Evolutionary conservation across 2,888 invertebrate genomes (phyloP).

Genomic region (Zele albiditarsus): DNA sequence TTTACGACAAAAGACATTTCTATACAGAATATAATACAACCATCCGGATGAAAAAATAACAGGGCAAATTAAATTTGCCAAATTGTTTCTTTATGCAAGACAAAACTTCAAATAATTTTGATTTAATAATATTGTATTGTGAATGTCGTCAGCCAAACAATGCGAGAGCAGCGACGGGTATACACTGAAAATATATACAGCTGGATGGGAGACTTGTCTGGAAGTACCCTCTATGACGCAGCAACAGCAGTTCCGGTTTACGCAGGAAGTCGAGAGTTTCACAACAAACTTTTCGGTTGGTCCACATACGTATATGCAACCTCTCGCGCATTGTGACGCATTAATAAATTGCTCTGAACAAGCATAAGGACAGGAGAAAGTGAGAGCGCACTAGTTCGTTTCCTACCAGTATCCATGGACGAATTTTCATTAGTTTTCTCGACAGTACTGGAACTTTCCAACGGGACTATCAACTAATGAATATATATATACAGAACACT

Average conservation of each 20-base stretch:
- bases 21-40: neutral
- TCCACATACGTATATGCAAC: slow-evolving; percentile 46
- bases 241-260: slow-evolving; percentile 37
- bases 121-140: slow-evolving; percentile 29
- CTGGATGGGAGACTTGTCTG: slow-evolving; percentile 8
- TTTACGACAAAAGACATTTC: neutral
- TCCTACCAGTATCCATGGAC: slow-evolving; percentile 51
- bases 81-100: slow-evolving; percentile 6
- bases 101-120: neutral
- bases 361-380: slow-evolving; percentile 22
- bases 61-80: slow-evolving; percentile 1
- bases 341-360: slow-evolving; percentile 55
- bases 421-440: slow-evolving; percentile 55
- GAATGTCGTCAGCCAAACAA: slow-evolving; percentile 19
- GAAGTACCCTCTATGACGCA: slow-evolving; percentile 28
- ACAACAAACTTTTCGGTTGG: slow-evolving; percentile 51
- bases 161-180: slow-evolving; percentile 24
- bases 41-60: neutral
- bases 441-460: neutral
- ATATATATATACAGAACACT: neutral
- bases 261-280: slow-evolving; percentile 43
- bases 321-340: slow-evolving; percentile 39
- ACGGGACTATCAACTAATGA: neutral
- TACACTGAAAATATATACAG: neutral
- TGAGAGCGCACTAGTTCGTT: slow-evolving; percentile 38